Evolutionary conservation across 2,888 invertebrate species (phyloP), one percentile per base, ranked within the genome.

Genomic region (Entomobrya multifasciata): DNA sequence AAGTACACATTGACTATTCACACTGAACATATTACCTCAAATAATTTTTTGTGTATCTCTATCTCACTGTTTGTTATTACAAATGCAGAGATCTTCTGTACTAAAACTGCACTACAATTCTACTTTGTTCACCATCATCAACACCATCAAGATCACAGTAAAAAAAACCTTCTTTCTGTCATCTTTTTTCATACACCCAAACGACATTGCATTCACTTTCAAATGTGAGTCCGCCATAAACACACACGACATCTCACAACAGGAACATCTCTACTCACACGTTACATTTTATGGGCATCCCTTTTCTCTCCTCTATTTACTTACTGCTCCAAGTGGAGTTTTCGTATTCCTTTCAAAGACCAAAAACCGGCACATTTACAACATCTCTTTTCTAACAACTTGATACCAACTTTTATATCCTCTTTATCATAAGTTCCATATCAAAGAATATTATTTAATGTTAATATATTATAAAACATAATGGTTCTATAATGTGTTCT

Each of bases 401-500:
- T 57, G 57, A 22, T 70, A n/a, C 70, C 70, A 49, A 72, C 27
- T 17, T 67, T 67, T 20, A 2, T n/a, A 49, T 62, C 17, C 6
- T 62, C 8, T 36, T 8, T 62, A 62, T 62, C 62, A 36, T 15
- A n/a, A n/a, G 57, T 8, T 36, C 36, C 72, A 72, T 70, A 70
- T 70, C 70, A 47, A 70, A 72, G 30, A 27, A 72, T 25, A 27
- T 70, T 70, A 70, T 47, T 70, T 70, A 70, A 70, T 70, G 25
- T 70, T 62, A 52, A 25, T 15, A 65, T 70, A 70, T 47, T 36
- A 36, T 47, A 47, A 70, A 70, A 49, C 70, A 70, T 70, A 47
- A 70, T 70, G 67, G 22, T 44, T 44, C 67, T 44, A 67, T 67
- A 67, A 67, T 67, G 67, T 44, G 47, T 36, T 49, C 25, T 49